phyloP scores from a whole-genome alignment of 2,797 vertebrate genomes.

The Apodemus agrarius region DNA sequence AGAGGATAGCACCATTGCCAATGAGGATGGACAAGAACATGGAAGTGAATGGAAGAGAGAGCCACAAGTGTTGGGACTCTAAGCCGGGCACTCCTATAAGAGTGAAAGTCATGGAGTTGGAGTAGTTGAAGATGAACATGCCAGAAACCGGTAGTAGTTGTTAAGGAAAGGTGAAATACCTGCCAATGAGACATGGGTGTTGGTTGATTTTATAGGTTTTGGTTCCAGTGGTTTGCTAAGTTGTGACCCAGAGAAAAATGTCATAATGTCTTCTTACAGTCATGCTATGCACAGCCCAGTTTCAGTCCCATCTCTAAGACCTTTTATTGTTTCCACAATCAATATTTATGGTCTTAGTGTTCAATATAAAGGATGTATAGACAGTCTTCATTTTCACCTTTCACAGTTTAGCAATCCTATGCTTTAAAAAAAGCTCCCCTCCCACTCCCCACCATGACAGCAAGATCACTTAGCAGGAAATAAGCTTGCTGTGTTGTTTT shows the following conservation, averaged over 20 bases:
- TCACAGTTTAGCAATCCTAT: neutral
- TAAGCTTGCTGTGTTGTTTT: neutral
- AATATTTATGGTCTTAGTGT: neutral
- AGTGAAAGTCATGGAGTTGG: conserved; percentile 62
- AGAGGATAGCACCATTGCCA: conserved; percentile 74
- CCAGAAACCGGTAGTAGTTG: neutral
- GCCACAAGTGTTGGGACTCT: conserved; percentile 77
- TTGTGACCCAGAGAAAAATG: neutral
- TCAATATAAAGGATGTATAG: neutral
- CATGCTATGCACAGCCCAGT: neutral
- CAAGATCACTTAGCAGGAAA: neutral
- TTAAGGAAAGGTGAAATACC: neutral
- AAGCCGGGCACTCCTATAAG: conserved; percentile 76
- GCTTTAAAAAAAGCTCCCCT: neutral
- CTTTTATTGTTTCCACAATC: neutral
- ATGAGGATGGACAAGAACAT: conserved; percentile 66
- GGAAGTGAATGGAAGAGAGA: conserved; percentile 74
- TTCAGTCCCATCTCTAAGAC: neutral
- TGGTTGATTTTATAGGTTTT: neutral
- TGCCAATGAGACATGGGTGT: conserved; percentile 21
- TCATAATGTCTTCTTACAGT: neutral
- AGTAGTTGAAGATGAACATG: conserved; percentile 71
- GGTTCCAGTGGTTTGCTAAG: neutral
- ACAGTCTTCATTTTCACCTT: neutral
- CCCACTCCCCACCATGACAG: neutral